Percentiles rank a stretch among this genome's conserved stretches.
phyloP scores from a whole-genome alignment of 1,140 invertebrate species.

The Ostrea denselamellosa region DNA sequence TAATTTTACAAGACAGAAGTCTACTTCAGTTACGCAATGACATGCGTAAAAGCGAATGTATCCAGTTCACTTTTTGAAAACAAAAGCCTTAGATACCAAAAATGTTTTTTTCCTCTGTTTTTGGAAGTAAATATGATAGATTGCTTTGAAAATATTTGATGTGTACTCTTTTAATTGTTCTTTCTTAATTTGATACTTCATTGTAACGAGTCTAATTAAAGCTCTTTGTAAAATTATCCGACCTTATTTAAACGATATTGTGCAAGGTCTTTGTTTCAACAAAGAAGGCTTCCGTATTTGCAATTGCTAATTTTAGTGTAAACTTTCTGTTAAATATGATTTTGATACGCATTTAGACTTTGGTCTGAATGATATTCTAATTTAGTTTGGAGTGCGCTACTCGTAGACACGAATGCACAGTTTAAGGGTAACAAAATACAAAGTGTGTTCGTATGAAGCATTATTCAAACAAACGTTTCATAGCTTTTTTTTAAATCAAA shows the following conservation, averaged over 20 bases:
- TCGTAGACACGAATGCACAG: constrained; percentile 1
- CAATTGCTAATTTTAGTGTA: not conserved
- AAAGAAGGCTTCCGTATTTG: not conserved
- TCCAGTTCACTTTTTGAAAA: not conserved
- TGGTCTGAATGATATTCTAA: not conserved
- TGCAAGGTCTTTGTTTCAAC: not conserved
- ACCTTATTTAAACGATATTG: not conserved
- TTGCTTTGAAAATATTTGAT: not conserved
- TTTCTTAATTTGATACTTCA: not conserved
- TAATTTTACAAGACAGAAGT: not conserved
- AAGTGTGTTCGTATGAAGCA: not conserved
- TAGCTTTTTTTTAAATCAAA: too few relatives aligned
- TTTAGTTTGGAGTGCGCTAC: not conserved
- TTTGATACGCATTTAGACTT: not conserved
- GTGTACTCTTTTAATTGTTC: not conserved
- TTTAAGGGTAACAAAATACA: not conserved
- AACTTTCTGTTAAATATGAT: not conserved
- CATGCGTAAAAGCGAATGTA: not conserved
- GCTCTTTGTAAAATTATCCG: not conserved
- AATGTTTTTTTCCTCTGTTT: not conserved
- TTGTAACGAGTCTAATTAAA: not conserved
- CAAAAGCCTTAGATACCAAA: not conserved
- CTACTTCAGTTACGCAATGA: not conserved
- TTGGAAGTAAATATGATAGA: not conserved
- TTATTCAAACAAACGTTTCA: not conserved